phyloP scores from a whole-genome alignment of 2,888 invertebrate genomes.

The Busseola fusca region DNA sequence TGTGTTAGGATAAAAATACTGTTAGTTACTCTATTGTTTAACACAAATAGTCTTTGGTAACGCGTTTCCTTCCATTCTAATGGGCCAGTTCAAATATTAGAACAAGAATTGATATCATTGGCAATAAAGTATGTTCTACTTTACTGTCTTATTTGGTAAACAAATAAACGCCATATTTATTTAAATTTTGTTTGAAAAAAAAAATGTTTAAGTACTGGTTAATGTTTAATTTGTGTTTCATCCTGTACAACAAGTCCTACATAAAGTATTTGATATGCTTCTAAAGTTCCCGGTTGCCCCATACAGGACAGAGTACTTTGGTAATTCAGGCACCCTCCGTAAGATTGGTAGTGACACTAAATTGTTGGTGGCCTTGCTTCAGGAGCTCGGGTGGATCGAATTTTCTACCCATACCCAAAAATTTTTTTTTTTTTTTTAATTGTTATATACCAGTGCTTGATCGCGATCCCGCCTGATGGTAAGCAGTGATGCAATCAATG shows the following conservation, averaged over 20 bases:
- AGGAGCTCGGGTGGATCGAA: no score
- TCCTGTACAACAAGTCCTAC: no score
- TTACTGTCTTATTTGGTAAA: conserved; percentile 10
- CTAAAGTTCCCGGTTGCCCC: neutral
- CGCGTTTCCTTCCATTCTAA: neutral
- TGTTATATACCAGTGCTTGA: no score
- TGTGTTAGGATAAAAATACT: conserved; percentile 19
- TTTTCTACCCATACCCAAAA: no score
- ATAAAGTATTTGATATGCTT: neutral
- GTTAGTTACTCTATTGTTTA: conserved; percentile 9
- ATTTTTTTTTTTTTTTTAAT: no score
- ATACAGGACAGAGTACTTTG: neutral
- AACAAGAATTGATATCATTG: conserved; percentile 9
- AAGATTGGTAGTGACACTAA: neutral
- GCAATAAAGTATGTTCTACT: conserved; percentile 1
- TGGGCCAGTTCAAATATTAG: conserved; percentile 30
- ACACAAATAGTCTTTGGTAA: conserved; percentile 13
- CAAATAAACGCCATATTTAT: no score
- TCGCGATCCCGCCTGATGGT: no score
- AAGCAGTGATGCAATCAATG: no score
- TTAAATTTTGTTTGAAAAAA: no score
- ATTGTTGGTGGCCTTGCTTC: neutral
- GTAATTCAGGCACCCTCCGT: neutral
- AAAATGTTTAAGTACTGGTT: no score
- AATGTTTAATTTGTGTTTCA: neutral